Evolutionary conservation across 2,797 vertebrate species (phyloP), one percentile per base, ranked within the genome.

Genomic region (Acanthopagrus latus): DNA sequence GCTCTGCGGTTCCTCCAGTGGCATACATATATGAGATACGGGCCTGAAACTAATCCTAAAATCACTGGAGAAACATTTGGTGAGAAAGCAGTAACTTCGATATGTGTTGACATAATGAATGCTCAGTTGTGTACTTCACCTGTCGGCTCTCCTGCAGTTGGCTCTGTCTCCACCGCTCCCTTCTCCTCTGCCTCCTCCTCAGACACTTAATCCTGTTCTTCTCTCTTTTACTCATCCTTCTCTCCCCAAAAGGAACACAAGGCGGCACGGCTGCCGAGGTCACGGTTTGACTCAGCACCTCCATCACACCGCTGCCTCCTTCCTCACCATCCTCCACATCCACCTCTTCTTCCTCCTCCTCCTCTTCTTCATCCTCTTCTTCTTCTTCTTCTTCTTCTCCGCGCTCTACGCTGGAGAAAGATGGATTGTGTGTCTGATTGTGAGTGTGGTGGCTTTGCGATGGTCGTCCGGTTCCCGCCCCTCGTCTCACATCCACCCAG

Each of bases 191-290:
- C 83, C 95, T 97, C 80, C 95, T 96, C 78, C 95, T 95, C 78
- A 97, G 82, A 86, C 91, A 96, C 92, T 96, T 97, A 33, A 96
- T 89, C 76, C 95, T 95, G 89, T 93, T 97, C 84, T 91, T 96
- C 90, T 97, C 96, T 87, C 93, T 95, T 83, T 95, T 96, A 75
- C 66, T 96, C 76, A 95, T 88, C 23, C 94, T 95, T 86, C 91
- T 93, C 43, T 94, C 96, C 58, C 72, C 85, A 38, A 54, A 64
- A 41, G 80, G 69, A 48, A 76, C 62, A 59, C 91, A 59, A 1
- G 90, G 81, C 16, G 74, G 85, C 50, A 59, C 76, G 0, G 0
- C 16, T 5, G 93, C 82, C 1, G 78, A 82, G 29, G 90, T 60
- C 64, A 91, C 56, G 76, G 74, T 77, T 62, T 70, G 89, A 84